Conservation (phyloP, 2,113 vertebrate species). For the Mobula birostris region DNA sequence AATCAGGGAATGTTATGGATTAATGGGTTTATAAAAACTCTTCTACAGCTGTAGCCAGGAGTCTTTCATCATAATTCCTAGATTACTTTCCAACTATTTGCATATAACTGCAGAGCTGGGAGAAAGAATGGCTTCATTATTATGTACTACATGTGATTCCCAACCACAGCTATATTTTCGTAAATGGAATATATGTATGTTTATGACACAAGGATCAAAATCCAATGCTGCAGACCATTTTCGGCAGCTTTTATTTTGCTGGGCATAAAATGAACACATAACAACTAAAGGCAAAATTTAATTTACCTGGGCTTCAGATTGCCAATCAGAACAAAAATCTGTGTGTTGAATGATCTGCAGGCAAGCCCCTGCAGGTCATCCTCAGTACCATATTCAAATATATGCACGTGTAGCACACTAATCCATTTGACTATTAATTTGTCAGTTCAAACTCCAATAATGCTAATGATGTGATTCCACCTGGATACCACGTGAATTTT, state of each 20-base stretch:
- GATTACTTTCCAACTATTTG: background rate
- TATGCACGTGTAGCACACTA: background rate
- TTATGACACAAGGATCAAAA: background rate
- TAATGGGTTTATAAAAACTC: background rate
- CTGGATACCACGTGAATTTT: slow-evolving; percentile 16
- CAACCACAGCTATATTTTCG: slow-evolving; percentile 7
- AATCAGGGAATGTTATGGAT: slow-evolving; percentile 8
- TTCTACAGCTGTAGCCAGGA: background rate
- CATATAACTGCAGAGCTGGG: background rate
- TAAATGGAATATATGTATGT: background rate
- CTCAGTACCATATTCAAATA: background rate
- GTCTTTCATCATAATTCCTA: background rate
- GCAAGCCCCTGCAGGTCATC: background rate
- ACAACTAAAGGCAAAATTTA: background rate
- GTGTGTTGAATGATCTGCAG: background rate
- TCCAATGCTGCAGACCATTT: background rate
- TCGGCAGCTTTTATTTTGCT: slow-evolving; percentile 6
- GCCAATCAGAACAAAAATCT: background rate
- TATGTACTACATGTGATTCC: background rate
- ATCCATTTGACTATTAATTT: slow-evolving; percentile 11
- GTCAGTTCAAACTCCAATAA: background rate
- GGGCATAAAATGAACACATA: slow-evolving; percentile 23
- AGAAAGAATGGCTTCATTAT: background rate
- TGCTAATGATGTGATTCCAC: background rate
- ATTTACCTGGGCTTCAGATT: background rate